Evolutionary conservation across 2,113 vertebrate genomes (phyloP), one percentile per base, ranked within the genome.

Genomic region (Ammodramus savannarum): DNA sequence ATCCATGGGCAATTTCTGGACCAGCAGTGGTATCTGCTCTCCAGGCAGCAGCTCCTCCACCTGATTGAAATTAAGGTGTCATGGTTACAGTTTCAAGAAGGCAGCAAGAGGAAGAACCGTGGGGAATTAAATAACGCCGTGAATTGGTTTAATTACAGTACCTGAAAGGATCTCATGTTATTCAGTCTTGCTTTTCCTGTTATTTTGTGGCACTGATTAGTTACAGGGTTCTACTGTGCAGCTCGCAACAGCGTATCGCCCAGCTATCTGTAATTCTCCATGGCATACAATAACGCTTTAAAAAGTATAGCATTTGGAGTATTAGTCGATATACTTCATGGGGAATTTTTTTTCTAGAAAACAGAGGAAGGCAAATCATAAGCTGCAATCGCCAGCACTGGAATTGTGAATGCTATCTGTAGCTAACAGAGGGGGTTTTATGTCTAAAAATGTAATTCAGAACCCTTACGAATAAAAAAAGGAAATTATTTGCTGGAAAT

Each of bases 81-180:
- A 81, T 94, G 94, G 89, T 93, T 96, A 89, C 85, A 65, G 54
- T 87, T 79, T 61, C 71, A 85, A 88, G 87, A 81, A 93, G 74
- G 80, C 49, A 69, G 83, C 74, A 80, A 95, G 90, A 61, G 58
- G 83, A 95, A 90, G 76, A 89, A 80, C 93, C 20, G 20, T 55
- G 72, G 63, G 85, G 83, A 94, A 87, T 89, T 68, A 79, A 91
- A 84, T 93, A 90, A 72, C 58, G 31, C 90, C 0, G 3, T 61
- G 87, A 87, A 94, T 90, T 73, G 82, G 89, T 90, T 95, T 96
- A 97, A 97, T 96, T 89, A 81, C 93, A 59, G 81, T 95, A 97
- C 91, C 96, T 92, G 94, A 68, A 95, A 91, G 80, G 74, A 85
- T 92, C 71, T 94, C 59, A 55, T 58, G 80, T 89, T 96, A 9